Percentiles rank a stretch among this genome's conserved stretches.
phyloP scores from a whole-genome alignment of 2,797 vertebrate genomes.

The Coendou prehensilis region DNA sequence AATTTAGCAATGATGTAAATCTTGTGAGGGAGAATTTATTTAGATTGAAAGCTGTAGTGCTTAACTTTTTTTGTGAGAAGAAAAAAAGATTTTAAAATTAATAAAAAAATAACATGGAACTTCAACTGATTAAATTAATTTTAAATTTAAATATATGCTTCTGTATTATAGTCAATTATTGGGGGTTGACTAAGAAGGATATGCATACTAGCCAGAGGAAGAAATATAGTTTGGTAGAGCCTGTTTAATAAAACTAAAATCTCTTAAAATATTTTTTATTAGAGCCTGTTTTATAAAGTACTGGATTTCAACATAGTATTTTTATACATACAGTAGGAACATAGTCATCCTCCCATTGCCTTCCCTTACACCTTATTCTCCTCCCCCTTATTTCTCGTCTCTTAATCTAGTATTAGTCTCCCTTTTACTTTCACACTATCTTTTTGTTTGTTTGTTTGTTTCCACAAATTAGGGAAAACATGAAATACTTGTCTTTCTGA shows the following conservation, averaged over 20 bases:
- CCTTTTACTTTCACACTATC: background rate
- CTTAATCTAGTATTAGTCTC: background rate
- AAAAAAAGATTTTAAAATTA: slow-evolving; percentile 35
- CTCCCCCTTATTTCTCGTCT: background rate
- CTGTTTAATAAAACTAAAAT: slow-evolving; percentile 7
- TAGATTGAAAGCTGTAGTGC: background rate
- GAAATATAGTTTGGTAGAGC: background rate
- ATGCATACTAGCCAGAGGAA: background rate
- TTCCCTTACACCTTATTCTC: background rate
- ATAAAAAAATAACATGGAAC: background rate
- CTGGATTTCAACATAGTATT: background rate
- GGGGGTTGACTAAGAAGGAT: background rate
- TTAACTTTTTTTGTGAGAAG: background rate
- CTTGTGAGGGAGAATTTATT: slow-evolving; percentile 17
- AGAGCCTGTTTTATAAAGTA: background rate
- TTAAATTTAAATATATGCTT: slow-evolving; percentile 34
- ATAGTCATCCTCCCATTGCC: background rate
- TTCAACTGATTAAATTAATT: slow-evolving; percentile 38
- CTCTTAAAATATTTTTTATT: background rate
- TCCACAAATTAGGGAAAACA: background rate
- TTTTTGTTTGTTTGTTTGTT: background rate
- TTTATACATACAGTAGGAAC: background rate
- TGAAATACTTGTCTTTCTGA: background rate
- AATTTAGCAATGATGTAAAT: slow-evolving; percentile 39
- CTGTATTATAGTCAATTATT: background rate